Conservation (phyloP, 2,797 vertebrate species). For the Takifugu rubripes region DNA sequence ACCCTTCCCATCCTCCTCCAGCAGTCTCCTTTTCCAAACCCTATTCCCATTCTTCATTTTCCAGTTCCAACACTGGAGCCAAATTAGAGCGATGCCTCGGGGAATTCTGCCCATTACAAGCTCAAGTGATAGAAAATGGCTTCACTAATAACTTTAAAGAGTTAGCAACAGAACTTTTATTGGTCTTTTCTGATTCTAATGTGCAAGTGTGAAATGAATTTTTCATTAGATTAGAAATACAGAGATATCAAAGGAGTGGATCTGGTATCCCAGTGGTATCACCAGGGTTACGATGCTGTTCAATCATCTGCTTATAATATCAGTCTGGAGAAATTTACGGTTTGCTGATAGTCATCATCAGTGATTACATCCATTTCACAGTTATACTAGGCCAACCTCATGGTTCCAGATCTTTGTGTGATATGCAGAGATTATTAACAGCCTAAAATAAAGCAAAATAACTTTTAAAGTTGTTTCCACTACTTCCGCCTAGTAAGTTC, state of each 20-base stretch:
- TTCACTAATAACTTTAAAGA: slow-evolving; percentile 48
- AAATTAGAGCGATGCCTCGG: slow-evolving; percentile 57
- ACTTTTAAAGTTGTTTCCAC: no score
- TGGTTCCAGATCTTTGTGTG: background rate
- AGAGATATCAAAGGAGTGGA: slow-evolving; percentile 17
- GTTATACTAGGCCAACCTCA: background rate
- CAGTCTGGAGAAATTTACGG: slow-evolving; percentile 17
- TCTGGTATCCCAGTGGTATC: slow-evolving; percentile 17
- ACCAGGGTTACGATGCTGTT: slow-evolving; percentile 14
- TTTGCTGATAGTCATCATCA: slow-evolving; percentile 21
- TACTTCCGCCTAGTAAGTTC: no score
- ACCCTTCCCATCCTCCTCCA: slow-evolving; percentile 13
- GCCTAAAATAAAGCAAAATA: no score
- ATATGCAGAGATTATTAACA: background rate
- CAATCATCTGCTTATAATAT: slow-evolving; percentile 16
- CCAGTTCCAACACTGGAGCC: slow-evolving; percentile 13
- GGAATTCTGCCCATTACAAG: slow-evolving; percentile 58
- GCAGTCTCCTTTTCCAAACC: slow-evolving; percentile 6
- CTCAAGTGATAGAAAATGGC: slow-evolving; percentile 55
- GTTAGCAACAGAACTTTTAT: slow-evolving; percentile 29
- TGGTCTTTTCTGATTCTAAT: slow-evolving; percentile 30
- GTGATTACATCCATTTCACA: slow-evolving; percentile 15
- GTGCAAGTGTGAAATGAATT: slow-evolving; percentile 45
- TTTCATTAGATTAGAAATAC: slow-evolving; percentile 38
- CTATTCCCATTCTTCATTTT: slow-evolving; percentile 26